Conservation (phyloP, 1,140 invertebrate species). For the Bactericera cockerelli region DNA sequence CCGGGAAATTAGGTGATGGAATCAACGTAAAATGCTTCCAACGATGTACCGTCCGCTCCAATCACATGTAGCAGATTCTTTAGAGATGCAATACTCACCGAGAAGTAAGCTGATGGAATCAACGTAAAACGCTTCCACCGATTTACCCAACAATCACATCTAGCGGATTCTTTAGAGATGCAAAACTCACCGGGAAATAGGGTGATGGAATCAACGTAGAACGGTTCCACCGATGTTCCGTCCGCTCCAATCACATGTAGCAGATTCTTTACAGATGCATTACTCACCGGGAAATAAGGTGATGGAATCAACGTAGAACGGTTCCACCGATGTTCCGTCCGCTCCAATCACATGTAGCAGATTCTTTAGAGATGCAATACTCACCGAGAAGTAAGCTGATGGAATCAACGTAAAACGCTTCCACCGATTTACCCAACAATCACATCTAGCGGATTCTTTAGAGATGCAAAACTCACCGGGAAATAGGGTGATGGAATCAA, state of each 20-base stretch:
- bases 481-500: too few species aligned
- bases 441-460: conserved; percentile 36
- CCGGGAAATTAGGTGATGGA: conserved; percentile 18
- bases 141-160: conserved; percentile 34
- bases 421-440: conserved; percentile 35
- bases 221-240: conserved; percentile 35
- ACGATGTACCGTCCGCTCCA: conserved; percentile 34
- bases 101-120: too few species aligned
- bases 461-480: too few species aligned
- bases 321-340: conserved; percentile 37
- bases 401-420: too few species aligned
- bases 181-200: conserved; percentile 24
- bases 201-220: conserved; percentile 21
- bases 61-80: conserved; percentile 34
- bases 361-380: too few species aligned
- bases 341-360: conserved; percentile 32
- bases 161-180: conserved; percentile 36
- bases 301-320: conserved; percentile 26
- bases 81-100: too few species aligned
- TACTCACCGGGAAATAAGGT: conserved; percentile 18
- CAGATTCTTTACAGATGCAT: not conserved
- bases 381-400: too few species aligned
- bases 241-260: conserved; percentile 34
- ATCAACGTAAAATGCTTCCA: conserved; percentile 32
- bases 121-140: too few species aligned